Evolutionary conservation across 2,888 invertebrate genomes (phyloP).

Genomic region (Scaptomyza cyrtandrae): DNA sequence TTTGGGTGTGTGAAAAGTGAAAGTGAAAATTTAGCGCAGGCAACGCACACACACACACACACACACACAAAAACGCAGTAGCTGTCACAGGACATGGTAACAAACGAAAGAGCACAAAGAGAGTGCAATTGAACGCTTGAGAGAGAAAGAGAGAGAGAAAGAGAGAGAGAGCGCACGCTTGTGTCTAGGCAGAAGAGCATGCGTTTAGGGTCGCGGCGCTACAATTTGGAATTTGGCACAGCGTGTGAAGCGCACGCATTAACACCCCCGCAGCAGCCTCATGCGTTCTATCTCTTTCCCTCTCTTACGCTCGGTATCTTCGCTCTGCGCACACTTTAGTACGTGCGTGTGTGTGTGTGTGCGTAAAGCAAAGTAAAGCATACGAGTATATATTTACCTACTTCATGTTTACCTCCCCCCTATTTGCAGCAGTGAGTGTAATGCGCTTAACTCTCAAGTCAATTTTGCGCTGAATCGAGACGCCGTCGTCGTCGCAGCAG

Average conservation of each 20-base stretch:
- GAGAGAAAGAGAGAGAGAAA: slow-evolving; percentile 6
- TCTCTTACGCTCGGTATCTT: slow-evolving; percentile 12
- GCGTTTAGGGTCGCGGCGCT: slow-evolving; percentile 32
- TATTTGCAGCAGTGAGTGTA: slow-evolving; percentile 51
- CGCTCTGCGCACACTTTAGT: slow-evolving; percentile 14
- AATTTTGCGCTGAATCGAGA: slow-evolving; percentile 59
- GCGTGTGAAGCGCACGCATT: slow-evolving; percentile 65
- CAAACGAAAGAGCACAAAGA: slow-evolving; percentile 45
- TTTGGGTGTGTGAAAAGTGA: slow-evolving; percentile 83
- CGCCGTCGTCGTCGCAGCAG: slow-evolving; percentile 46
- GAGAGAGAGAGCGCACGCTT: slow-evolving; percentile 2
- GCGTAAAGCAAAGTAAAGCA: slow-evolving; percentile 23
- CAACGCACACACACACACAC: slow-evolving; percentile 33
- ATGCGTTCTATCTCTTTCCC: slow-evolving; percentile 9
- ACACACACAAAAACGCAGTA: slow-evolving; percentile 20
- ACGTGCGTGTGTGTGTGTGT: slow-evolving; percentile 17
- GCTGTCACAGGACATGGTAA: slow-evolving; percentile 42
- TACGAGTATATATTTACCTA: slow-evolving; percentile 12
- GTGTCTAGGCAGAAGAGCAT: slow-evolving; percentile 42
- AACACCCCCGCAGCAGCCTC: slow-evolving; percentile 57
- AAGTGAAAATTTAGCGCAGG: slow-evolving; percentile 82
- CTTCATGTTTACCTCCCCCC: slow-evolving; percentile 5
- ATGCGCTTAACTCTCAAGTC: slow-evolving; percentile 65
- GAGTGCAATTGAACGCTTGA: slow-evolving; percentile 28
- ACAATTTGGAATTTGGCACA: slow-evolving; percentile 63